These are phyloP conservation scores for Pentamera pediparva DNA, from an alignment of 53 echinoderm and acorn worm genomes.

Conservation along the genomic window DNA sequence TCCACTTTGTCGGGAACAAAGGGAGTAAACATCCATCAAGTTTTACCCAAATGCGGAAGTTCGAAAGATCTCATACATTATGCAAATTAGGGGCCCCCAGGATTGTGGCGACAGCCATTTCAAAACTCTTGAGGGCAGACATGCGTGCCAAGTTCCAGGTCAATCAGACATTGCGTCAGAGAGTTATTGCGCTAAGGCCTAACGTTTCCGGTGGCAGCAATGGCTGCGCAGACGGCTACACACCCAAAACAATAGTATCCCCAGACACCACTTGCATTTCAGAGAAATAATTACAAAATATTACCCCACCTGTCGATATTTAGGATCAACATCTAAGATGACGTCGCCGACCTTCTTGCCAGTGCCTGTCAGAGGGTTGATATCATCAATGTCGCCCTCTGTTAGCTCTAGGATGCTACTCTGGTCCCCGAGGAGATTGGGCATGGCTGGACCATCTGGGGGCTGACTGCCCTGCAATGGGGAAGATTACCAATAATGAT, in stretches of 20 bases:
- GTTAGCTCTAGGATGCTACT: neutral
- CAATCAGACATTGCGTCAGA: neutral
- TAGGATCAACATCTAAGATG: slow-evolving; percentile 65
- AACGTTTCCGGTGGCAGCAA: no score
- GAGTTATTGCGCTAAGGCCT: no score
- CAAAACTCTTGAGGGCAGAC: no score
- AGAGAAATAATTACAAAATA: neutral
- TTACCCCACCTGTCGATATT: slow-evolving; percentile 68
- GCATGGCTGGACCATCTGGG: slow-evolving; percentile 23
- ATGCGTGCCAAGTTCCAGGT: no score
- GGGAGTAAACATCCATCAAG: no score
- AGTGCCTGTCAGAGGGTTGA: slow-evolving; percentile 12
- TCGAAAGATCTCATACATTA: no score
- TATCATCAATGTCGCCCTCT: slow-evolving; percentile 1
- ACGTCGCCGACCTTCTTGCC: slow-evolving; percentile 52
- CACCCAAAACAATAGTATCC: no score
- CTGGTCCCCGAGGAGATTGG: slow-evolving; percentile 33
- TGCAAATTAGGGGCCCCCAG: no score
- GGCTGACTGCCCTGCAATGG: neutral
- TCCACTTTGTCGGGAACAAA: no score
- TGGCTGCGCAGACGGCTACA: no score
- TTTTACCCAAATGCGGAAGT: no score
- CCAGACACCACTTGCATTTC: neutral
- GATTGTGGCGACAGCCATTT: no score
- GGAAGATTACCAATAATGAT: slow-evolving; percentile 1